Conservation (phyloP, 2,888 invertebrate genomes). For the Gerris lacustris region DNA sequence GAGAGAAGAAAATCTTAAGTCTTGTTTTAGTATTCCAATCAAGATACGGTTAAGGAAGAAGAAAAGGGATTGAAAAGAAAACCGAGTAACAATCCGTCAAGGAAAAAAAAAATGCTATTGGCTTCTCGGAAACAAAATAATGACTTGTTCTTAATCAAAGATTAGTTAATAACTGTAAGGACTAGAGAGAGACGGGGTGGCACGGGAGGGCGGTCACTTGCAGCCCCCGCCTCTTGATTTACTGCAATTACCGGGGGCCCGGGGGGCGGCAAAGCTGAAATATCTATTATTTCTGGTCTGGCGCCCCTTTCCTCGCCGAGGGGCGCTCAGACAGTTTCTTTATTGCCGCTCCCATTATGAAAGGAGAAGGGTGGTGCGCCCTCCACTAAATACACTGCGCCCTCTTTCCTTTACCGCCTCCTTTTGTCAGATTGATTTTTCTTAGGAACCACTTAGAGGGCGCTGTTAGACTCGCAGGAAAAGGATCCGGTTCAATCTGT, state of each 20-base stretch:
- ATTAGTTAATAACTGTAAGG: background rate
- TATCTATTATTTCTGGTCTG: constrained; percentile 28
- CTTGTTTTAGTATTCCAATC: too few relatives aligned
- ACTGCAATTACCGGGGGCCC: constrained; percentile 13
- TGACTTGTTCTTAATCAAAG: background rate
- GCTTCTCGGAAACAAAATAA: background rate
- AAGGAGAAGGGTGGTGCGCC: background rate
- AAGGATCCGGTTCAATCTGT: background rate
- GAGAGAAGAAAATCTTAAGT: too few relatives aligned
- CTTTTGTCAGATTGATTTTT: background rate
- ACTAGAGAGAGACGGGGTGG: constrained; percentile 14
- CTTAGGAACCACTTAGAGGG: background rate
- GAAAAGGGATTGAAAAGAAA: too few relatives aligned
- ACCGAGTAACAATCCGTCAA: too few relatives aligned
- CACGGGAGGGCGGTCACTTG: constrained; percentile 2
- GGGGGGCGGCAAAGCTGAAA: constrained; percentile 26
- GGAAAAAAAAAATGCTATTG: too few relatives aligned
- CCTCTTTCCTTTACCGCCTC: background rate
- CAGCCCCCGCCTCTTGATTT: background rate
- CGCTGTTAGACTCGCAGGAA: background rate
- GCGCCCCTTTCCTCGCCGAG: constrained; percentile 16
- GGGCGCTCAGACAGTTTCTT: constrained; percentile 2
- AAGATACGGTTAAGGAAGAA: too few relatives aligned
- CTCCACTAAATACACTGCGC: background rate
- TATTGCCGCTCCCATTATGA: constrained; percentile 7